phyloP scores from a whole-genome alignment of 92 coral and sea anemone species.

The Epizoanthus scotinus region DNA sequence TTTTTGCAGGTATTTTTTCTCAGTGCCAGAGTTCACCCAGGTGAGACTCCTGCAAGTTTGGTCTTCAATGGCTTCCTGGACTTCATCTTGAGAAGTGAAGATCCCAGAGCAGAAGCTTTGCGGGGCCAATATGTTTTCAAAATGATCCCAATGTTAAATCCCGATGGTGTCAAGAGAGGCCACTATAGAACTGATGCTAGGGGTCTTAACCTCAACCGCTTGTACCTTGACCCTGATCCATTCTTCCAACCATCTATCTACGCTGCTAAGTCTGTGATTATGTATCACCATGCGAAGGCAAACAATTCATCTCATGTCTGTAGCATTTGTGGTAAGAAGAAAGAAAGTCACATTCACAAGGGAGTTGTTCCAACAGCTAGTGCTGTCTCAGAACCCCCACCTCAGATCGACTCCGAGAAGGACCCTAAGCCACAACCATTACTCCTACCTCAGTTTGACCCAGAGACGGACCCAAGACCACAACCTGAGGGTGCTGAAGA shows the following conservation, averaged over 20 bases:
- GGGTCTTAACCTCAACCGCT: constrained; percentile 93
- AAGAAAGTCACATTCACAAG: neutral
- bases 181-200: constrained; percentile 92
- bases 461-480: neutral
- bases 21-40: constrained; percentile 98
- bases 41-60: constrained; percentile 97
- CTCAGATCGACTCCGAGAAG: neutral
- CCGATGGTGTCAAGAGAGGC: constrained; percentile 97
- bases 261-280: constrained; percentile 79
- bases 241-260: constrained; percentile 83
- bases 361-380: neutral
- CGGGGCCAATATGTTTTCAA: constrained; percentile 89
- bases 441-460: neutral
- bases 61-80: constrained; percentile 97
- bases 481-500: constrained; percentile 4
- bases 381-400: constrained; percentile 11
- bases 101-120: constrained; percentile 84
- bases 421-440: neutral
- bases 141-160: constrained; percentile 91
- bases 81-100: constrained; percentile 79
- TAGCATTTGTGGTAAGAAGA: constrained; percentile 13
- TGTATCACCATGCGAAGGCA: constrained; percentile 66
- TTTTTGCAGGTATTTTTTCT: constrained; percentile 86
- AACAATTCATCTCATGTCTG: constrained; percentile 4
- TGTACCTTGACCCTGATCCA: constrained; percentile 90